phyloP scores from a whole-genome alignment of 2,888 invertebrate species.

The Drosophila mercatorum region DNA sequence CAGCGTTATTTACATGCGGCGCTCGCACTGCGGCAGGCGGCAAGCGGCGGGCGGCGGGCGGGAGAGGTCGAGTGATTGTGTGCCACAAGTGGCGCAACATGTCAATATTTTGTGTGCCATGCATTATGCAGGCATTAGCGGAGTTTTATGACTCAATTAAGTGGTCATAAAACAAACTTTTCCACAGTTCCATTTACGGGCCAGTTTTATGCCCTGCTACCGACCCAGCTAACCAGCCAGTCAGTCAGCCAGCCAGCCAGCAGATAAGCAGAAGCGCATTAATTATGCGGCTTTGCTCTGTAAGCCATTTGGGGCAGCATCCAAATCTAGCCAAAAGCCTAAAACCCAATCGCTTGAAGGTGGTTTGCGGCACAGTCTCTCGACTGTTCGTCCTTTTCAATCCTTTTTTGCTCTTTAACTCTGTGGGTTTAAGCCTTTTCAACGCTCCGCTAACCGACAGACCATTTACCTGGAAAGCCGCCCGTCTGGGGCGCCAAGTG shows the following conservation, averaged over 20 bases:
- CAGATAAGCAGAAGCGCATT: slow-evolving; percentile 60
- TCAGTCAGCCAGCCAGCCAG: background rate
- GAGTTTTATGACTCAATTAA: slow-evolving; percentile 67
- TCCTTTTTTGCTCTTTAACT: slow-evolving; percentile 22
- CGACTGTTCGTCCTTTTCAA: slow-evolving; percentile 6
- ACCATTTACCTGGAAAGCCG: slow-evolving; percentile 21
- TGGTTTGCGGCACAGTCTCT: slow-evolving; percentile 19
- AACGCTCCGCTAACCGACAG: slow-evolving; percentile 25
- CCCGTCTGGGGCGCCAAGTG: slow-evolving; percentile 29
- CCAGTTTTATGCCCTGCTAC: slow-evolving; percentile 33
- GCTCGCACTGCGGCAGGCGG: background rate
- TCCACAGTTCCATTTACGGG: slow-evolving; percentile 18
- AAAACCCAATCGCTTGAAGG: slow-evolving; percentile 40
- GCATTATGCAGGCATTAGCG: slow-evolving; percentile 61
- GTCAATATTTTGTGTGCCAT: slow-evolving; percentile 40
- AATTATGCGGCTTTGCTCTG: slow-evolving; percentile 61
- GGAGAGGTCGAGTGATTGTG: slow-evolving; percentile 8
- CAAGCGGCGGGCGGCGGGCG: background rate
- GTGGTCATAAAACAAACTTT: slow-evolving; percentile 58
- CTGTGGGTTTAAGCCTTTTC: slow-evolving; percentile 27
- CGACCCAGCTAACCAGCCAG: background rate
- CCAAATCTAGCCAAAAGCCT: slow-evolving; percentile 9
- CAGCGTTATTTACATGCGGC: slow-evolving; percentile 16
- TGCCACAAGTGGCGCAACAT: slow-evolving; percentile 36
- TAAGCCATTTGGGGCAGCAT: slow-evolving; percentile 29